Percentiles rank a stretch among this genome's conserved stretches.
phyloP scores from a whole-genome alignment of 2,113 vertebrate genomes.

The Ploceus nigricollis region DNA sequence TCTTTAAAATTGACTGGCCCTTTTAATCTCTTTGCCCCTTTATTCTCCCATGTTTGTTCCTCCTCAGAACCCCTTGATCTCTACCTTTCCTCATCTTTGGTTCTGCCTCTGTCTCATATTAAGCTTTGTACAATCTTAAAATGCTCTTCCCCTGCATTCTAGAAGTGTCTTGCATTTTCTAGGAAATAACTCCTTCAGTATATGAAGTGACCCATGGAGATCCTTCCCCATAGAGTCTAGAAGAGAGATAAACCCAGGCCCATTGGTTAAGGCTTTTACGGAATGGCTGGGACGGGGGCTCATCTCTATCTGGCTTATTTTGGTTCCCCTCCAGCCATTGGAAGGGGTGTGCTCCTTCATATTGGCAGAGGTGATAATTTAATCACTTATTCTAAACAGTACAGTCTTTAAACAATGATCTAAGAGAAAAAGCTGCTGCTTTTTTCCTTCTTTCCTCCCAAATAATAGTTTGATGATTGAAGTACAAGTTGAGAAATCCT shows the following conservation, averaged over 20 bases:
- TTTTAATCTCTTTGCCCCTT: neutral
- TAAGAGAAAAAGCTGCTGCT: neutral
- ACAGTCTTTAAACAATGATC: neutral
- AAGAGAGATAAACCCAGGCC: neutral
- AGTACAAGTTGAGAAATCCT: neutral
- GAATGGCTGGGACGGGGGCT: neutral
- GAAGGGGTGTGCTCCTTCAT: neutral
- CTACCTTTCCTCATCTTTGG: neutral
- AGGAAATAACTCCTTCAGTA: neutral
- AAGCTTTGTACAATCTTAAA: neutral
- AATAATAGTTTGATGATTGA: neutral
- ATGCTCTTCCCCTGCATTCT: neutral
- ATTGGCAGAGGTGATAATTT: neutral
- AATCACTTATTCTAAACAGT: neutral
- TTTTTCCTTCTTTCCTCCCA: neutral
- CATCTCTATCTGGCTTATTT: neutral
- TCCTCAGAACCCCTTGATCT: neutral
- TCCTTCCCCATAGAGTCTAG: neutral
- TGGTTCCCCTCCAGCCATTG: neutral
- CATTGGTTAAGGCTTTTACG: neutral
- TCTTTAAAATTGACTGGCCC: neutral
- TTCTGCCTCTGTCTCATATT: neutral
- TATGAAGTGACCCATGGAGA: neutral
- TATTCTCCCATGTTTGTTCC: neutral
- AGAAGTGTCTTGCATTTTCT: neutral